Conservation (phyloP, 2,797 vertebrate genomes). For the Emys orbicularis region DNA sequence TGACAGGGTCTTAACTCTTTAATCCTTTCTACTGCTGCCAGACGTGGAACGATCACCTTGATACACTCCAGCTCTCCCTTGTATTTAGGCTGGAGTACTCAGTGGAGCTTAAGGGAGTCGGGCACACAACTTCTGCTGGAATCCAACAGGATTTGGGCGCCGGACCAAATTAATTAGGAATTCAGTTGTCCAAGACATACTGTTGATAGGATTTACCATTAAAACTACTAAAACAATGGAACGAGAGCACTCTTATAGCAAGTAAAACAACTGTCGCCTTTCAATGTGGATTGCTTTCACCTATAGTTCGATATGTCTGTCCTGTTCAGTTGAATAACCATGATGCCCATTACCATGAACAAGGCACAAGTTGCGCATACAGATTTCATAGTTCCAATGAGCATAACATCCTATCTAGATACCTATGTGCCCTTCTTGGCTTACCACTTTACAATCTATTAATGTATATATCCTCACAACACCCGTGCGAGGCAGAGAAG, state of each 20-base stretch:
- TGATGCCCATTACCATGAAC: not conserved
- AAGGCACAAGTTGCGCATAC: not conserved
- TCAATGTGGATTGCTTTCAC: not conserved
- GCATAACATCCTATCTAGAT: not conserved
- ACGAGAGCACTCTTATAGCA: not conserved
- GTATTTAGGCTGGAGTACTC: not conserved
- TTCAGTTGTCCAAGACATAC: not conserved
- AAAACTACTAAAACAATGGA: not conserved
- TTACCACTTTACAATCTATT: not conserved
- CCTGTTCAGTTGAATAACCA: not conserved
- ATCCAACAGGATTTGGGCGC: not conserved
- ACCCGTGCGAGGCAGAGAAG: not conserved
- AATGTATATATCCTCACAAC: not conserved
- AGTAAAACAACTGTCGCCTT: not conserved
- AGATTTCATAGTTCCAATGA: not conserved
- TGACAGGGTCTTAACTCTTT: not conserved
- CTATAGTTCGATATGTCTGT: not conserved
- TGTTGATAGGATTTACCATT: not conserved
- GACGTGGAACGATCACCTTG: accelerated
- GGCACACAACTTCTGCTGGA: not conserved
- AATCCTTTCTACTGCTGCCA: not conserved
- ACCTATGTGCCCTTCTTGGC: not conserved
- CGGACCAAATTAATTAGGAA: not conserved
- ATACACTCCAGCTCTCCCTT: accelerated
- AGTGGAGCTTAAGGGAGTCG: not conserved